Evolutionary conservation across 2,113 vertebrate species (phyloP), one percentile per base, ranked within the genome.

Genomic region (Quiscalus mexicanus): DNA sequence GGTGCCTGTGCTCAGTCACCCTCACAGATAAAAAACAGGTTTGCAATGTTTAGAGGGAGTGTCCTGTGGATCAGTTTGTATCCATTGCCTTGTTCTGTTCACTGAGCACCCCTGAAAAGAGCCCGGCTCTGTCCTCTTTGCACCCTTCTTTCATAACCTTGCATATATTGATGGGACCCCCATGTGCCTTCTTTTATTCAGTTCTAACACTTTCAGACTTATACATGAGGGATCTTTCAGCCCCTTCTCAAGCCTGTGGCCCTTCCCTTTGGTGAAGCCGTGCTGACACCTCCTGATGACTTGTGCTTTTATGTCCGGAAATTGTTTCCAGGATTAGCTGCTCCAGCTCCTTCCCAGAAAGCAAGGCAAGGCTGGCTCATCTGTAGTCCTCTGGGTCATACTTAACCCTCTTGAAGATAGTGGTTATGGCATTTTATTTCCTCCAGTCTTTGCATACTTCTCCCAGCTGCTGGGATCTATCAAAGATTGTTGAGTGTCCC

Each of bases 1-100:
- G 47, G 7, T 35, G 10, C 8, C 18, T n/a, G 5, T 0, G 4
- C 3, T 85, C 3, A 6, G 22, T 30, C 50, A 55, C 4, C 3
- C 3, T 65, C 12, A 56, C 3, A 56, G 42, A 44, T 9, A 62
- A 58, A 70, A 70, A 53, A 27, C 6, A 6, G 4, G 2, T 74
- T 82, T 18, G 11, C 24, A 4, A 35, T 28, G 18, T 44, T 83
- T 25, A 41, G 52, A 65, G 9, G 15, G 15, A 59, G 2, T 45
- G 5, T 68, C 28, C 4, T 14, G 5, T 9, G 3, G 35, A 49
- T 55, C 30, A 12, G 3, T n/a, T n/a, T 27, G 10, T 11, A 30
- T 8, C 9, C 20, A 7, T 19, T 30, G 8, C 22, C 21, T 41
- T 33, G 6, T 35, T 31, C 28, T 77, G 15, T 24, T 41, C 55